Conservation (phyloP, 1,140 invertebrate species). For the Aphis gossypii region DNA sequence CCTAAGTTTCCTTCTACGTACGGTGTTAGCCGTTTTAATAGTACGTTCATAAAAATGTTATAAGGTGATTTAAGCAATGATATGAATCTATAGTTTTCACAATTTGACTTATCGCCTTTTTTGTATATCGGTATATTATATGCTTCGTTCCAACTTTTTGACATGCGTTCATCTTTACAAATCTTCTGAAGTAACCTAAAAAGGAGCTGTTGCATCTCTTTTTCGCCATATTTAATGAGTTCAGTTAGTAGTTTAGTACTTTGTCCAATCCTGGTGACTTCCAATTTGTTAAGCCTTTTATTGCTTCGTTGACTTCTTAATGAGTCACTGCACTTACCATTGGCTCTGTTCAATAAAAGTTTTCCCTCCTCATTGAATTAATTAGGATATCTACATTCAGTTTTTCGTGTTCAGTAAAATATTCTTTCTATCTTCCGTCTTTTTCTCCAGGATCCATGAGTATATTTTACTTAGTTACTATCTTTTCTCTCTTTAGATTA, state of each 20-base stretch:
- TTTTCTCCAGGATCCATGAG: neutral
- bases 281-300: neutral
- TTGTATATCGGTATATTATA: conserved; percentile 61
- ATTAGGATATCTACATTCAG: neutral
- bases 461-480: conserved; percentile 6
- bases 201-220: neutral
- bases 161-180: neutral
- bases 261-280: neutral
- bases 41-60: conserved; percentile 46
- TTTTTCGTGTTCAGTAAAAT: neutral
- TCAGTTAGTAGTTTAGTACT: neutral
- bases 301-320: neutral
- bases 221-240: conserved; percentile 17
- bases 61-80: conserved; percentile 59
- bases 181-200: neutral
- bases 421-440: neutral
- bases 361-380: neutral
- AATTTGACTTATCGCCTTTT: conserved; percentile 61
- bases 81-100: conserved; percentile 62
- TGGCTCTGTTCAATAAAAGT: neutral
- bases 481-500: conserved; percentile 28
- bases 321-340: neutral
- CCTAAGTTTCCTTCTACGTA: conserved; percentile 24
- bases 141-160: conserved; percentile 2
- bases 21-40: conserved; percentile 21